A percentile compares a stretch with the other conserved stretches of the same genome.
These are phyloP conservation scores for Pseudorasbora parva DNA, from an alignment of 2,113 vertebrate species.

Conservation along the genomic window DNA sequence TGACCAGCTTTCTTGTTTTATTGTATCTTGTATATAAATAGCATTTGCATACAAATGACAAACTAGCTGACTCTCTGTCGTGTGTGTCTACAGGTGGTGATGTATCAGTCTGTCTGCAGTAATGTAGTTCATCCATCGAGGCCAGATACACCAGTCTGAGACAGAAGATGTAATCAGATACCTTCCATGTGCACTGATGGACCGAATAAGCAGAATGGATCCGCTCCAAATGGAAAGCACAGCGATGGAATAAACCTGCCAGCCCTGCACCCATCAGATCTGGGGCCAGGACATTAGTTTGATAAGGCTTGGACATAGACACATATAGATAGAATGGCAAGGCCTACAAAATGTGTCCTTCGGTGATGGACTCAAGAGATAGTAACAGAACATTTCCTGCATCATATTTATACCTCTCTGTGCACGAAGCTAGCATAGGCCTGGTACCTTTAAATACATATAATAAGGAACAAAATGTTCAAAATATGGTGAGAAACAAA, in stretches of 20 bases:
- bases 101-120: constrained; percentile 21
- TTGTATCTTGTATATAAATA: constrained; percentile 2
- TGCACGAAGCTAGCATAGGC: neutral
- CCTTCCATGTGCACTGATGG: neutral
- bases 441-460: neutral
- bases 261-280: constrained; percentile 12
- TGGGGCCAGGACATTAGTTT: constrained; percentile 27
- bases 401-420: neutral
- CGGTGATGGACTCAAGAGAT: neutral
- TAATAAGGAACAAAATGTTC: neutral
- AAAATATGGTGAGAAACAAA: neutral
- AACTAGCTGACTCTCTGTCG: neutral
- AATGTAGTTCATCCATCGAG: neutral
- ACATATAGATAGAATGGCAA: neutral
- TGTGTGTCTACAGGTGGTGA: constrained; percentile 25
- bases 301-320: constrained; percentile 41
- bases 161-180: constrained; percentile 33
- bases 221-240: constrained; percentile 30
- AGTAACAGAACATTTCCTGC: neutral
- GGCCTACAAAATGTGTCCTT: neutral
- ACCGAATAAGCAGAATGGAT: constrained; percentile 21
- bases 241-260: neutral
- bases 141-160: neutral
- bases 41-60: constrained; percentile 1
- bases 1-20: neutral